Evolutionary conservation across 2,113 vertebrate genomes (phyloP), one percentile per base, ranked within the genome.

Genomic region (Addax nasomaculatus): DNA sequence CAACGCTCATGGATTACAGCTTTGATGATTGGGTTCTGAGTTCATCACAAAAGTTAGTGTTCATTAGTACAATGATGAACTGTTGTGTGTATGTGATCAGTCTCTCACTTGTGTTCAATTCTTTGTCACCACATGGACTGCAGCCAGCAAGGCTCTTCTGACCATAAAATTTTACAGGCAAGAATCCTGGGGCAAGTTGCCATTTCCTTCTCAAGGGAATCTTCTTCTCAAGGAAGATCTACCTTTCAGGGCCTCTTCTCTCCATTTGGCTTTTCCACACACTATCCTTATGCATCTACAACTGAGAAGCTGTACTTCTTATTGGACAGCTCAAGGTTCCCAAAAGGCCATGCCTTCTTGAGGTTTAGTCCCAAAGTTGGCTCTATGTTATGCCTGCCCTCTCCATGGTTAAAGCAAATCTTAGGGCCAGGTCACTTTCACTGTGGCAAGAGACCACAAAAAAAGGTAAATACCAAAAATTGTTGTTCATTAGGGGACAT

Each of bases 401-500:
- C 15, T 90, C 39, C 92, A 0, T 89, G 45, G 11, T 92, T 92
- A 80, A 89, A 89, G 23, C 17, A 21, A 58, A 15, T 83, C 27
- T 92, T 27, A 2, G 33, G 25, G 21, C 7, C 30, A 33, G 16
- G 23, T 62, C 17, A 23, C n/a, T 79, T 60, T 85, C 12, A 64
- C 0, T 45, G 53, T 78, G n/a, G 11, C 7, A 5, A 23, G 10
- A 23, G 21, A 25, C 11, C 15, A 78, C 39, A 13, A 27, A 60
- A 83, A 1, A 6, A 21, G 4, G 1, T 33, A 13, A 85, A n/a
- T 2, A 62, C 3, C 3, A 67, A 16, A 6, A 25, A 21, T 11
- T 79, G 12, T 30, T 17, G 1, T 85, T 70, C 30, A 25, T 47
- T 64, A 62, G 25, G 13, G 29, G 6, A 25, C 39, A 76, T 30